Evolutionary conservation across 2,113 vertebrate species (phyloP).

Genomic region (Rhegmatorhina hoffmannsi): DNA sequence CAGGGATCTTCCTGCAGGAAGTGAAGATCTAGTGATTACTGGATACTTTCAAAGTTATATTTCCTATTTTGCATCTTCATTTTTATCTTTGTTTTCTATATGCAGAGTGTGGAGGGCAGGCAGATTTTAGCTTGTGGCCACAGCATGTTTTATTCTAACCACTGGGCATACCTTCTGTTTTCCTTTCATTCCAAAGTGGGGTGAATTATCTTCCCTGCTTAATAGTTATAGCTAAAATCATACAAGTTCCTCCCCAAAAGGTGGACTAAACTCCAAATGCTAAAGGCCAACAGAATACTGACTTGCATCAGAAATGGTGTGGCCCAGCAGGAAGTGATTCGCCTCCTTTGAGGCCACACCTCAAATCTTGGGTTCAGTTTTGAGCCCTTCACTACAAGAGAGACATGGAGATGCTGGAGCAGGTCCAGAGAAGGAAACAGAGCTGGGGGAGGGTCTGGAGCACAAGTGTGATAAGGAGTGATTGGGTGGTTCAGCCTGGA

Average conservation of each 20-base stretch:
- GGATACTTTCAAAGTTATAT: not conserved
- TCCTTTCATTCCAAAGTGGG: not conserved
- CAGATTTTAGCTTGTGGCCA: not conserved
- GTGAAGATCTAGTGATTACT: not conserved
- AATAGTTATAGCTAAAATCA: not conserved
- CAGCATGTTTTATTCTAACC: not conserved
- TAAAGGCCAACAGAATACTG: not conserved
- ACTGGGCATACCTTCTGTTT: not conserved
- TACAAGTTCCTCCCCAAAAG: not conserved
- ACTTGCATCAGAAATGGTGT: not conserved
- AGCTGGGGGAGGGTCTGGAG: not conserved
- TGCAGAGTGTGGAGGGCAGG: fast-evolving
- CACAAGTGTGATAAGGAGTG: no score
- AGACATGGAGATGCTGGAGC: not conserved
- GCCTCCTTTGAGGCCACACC: no score
- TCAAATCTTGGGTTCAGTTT: not conserved
- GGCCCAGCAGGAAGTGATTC: not conserved
- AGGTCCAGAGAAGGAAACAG: not conserved
- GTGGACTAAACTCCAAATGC: not conserved
- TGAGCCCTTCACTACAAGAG: not conserved
- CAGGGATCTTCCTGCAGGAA: not conserved
- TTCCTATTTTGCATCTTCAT: not conserved
- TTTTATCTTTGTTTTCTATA: not conserved
- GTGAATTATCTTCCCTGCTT: not conserved
- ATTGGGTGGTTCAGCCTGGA: not conserved